Base-by-base conservation (phyloP, 2,797 vertebrate genomes). In the Dicrostonyx torquatus region DNA sequence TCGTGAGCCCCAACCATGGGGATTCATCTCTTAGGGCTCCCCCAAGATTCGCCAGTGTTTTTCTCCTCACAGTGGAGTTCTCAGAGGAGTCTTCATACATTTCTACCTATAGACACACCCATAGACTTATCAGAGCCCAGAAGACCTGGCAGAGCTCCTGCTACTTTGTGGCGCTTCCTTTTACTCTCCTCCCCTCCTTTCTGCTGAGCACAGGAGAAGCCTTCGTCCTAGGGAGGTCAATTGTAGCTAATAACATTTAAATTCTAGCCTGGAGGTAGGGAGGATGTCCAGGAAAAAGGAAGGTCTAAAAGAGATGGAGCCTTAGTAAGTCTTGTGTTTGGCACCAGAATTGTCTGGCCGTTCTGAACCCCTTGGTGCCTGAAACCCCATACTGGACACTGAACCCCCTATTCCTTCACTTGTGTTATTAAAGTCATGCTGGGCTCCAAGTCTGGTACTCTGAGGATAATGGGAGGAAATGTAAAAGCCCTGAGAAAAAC, bases 241-340 rank as follows among this genome's bases (percentile, higher is more conserved):
- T 95, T 83, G 87, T 58, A 29, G 86, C 82, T 96, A 95, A 96
- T 92, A 94, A 91, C 72, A 91, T 96, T 96, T 70, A 91, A 87
- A 96, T 97, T 97, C 91, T n/a, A 91, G 72, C 53, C 88, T 76
- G 50, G 89, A 93, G 43, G 72, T 66, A 18, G 60, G 11, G 60
- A 70, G 60, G 9, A 73, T 29, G 60, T 43, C 64, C 4, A 10
- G 66, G 60, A 80, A 60, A 84, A 60, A 86, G 34, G 40, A 68
- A 72, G 37, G 53, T 92, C 31, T 80, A 79, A 77, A 43, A 93
- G 45, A 90, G 62, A 93, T 6, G 7, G 37, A 94, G 93, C 92
- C 48, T 70, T 37, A 60, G 53, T 77, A 82, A 75, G 76, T 68
- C 34, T 66, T 62, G 1, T 40, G 29, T 85, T 48, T 20, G 10